Percentiles rank a stretch among this genome's conserved stretches.
phyloP scores from a whole-genome alignment of 1,140 invertebrate genomes.

The Nasonia vitripennis region DNA sequence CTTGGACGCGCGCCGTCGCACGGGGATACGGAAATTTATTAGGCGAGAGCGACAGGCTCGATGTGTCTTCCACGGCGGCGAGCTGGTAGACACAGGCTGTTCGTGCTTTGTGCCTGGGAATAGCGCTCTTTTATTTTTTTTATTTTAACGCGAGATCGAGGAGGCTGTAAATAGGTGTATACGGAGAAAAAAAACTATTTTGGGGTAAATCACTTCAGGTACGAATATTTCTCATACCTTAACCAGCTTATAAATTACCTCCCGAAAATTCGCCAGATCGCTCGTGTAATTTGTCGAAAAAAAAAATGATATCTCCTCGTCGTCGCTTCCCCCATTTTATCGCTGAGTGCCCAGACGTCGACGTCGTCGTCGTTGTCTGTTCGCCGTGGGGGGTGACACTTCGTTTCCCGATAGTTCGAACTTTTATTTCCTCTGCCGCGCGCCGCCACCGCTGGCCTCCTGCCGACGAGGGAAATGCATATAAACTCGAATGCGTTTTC shows the following conservation, averaged over 20 bases:
- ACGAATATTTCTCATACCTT: too few relatives aligned
- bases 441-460: background rate
- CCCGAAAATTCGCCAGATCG: background rate
- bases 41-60: too few relatives aligned
- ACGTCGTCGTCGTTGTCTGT: background rate
- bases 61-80: background rate
- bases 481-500: slow-evolving; percentile 49
- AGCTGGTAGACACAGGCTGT: background rate
- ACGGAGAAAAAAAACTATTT: too few relatives aligned
- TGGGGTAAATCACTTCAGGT: too few relatives aligned
- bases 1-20: background rate
- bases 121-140: background rate
- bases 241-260: too few relatives aligned
- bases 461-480: slow-evolving; percentile 22
- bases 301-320: slow-evolving; percentile 20
- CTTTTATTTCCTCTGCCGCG: slow-evolving; percentile 49
- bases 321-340: slow-evolving; percentile 15
- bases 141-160: background rate
- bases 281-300: slow-evolving; percentile 22
- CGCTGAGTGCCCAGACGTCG: background rate
- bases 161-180: background rate
- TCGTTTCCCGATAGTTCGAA: slow-evolving; percentile 51
- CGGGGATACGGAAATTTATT: slow-evolving; percentile 34
- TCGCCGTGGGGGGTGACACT: background rate
- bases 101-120: background rate